Conservation (phyloP, 2,888 invertebrate genomes). For the Pogonocherus hispidulus region DNA sequence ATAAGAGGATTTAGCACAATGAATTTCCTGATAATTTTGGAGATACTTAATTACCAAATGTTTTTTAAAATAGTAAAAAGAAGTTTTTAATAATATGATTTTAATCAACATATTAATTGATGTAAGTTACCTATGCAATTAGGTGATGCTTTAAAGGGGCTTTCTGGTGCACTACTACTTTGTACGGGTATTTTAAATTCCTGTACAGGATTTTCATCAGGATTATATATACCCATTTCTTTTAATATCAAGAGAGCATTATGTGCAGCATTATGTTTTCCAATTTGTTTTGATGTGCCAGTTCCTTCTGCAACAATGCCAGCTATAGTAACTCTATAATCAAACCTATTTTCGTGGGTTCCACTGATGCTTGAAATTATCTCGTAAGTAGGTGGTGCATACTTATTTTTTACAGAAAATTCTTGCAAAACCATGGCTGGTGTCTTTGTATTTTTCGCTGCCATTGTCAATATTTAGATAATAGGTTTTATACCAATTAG, state of each 20-base stretch:
- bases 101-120: no score
- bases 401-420: slow-evolving; percentile 72
- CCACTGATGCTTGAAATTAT: slow-evolving; percentile 58
- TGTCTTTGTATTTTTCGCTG: slow-evolving; percentile 70
- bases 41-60: no score
- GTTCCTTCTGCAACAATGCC: slow-evolving; percentile 62
- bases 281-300: slow-evolving; percentile 72
- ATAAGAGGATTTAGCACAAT: no score
- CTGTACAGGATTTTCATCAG: slow-evolving; percentile 53
- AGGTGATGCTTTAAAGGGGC: slow-evolving; percentile 34
- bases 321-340: slow-evolving; percentile 66
- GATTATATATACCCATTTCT: slow-evolving; percentile 62
- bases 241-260: slow-evolving; percentile 68
- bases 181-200: slow-evolving; percentile 54
- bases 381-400: slow-evolving; percentile 71
- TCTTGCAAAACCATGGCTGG: slow-evolving; percentile 78
- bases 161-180: slow-evolving; percentile 32
- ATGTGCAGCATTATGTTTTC: slow-evolving; percentile 74
- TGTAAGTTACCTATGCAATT: slow-evolving; percentile 52
- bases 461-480: slow-evolving; percentile 29
- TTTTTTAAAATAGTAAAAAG: no score
- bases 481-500: no score
- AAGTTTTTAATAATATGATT: no score
- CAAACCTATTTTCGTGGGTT: slow-evolving; percentile 69
- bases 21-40: no score